A percentile compares a stretch with the other conserved stretches of the same genome.
Evolutionary conservation across 1,140 invertebrate species (phyloP).

Genomic region (Drosophila insularis): DNA sequence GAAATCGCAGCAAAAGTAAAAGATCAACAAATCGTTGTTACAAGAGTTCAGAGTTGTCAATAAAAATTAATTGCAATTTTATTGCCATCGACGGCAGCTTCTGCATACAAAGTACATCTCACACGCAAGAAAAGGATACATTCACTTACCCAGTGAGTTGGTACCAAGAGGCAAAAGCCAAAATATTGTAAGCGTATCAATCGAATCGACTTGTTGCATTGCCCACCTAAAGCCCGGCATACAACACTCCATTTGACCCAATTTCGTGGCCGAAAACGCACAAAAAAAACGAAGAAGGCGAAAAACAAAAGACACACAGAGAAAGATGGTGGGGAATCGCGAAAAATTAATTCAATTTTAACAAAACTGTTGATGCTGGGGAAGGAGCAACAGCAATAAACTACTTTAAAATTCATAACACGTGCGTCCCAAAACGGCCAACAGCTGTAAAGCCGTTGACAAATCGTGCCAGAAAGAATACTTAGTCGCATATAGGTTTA

Average conservation of each 20-base stretch:
- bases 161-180: not conserved
- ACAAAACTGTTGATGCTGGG: slow-evolving; percentile 40
- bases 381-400: slow-evolving; percentile 32
- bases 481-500: not conserved
- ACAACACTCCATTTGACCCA: slow-evolving; percentile 1
- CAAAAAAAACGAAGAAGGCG: not conserved
- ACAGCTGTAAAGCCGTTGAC: slow-evolving; percentile 27
- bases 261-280: slow-evolving; percentile 28
- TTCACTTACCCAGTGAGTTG: slow-evolving; percentile 8
- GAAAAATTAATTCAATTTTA: slow-evolving; percentile 65
- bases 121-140: slow-evolving; percentile 16
- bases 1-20: slow-evolving; percentile 50
- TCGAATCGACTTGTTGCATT: not conserved
- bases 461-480: slow-evolving; percentile 21
- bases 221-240: not conserved
- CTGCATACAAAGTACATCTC: slow-evolving; percentile 68
- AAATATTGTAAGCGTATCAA: not conserved
- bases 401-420: slow-evolving; percentile 46
- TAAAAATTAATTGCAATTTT: slow-evolving; percentile 79
- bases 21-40: slow-evolving; percentile 51
- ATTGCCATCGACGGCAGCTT: slow-evolving; percentile 62
- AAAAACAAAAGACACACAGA: slow-evolving; percentile 37
- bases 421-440: slow-evolving; percentile 40
- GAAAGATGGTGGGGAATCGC: not conserved
- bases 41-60: slow-evolving; percentile 76